Evolutionary conservation across 1,140 invertebrate genomes (phyloP), one percentile per base, ranked within the genome.

Genomic region (Sesamia nonagrioides): DNA sequence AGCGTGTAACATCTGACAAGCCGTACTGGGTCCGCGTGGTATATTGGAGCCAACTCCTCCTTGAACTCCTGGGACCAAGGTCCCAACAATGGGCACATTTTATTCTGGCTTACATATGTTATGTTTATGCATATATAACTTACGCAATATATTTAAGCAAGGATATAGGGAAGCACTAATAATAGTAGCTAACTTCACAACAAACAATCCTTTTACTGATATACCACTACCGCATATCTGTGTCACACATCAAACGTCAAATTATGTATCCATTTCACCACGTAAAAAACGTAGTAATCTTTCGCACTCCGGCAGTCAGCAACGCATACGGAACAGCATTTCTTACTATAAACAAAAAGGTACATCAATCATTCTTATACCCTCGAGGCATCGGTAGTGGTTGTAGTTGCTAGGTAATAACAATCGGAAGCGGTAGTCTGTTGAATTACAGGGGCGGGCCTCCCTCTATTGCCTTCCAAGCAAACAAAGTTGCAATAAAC

Each of bases 401-500:
- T 72, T 71, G 52, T 79, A 79, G 66, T 82, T 73, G 52, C 77
- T 77, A 58, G 77, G 85, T 91, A 89, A 89, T 92, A 92, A 87
- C 87, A 88, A 89, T 88, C 89, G 87, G 86, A 92, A 91, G 84
- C 86, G 80, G 78, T 88, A 82, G 83, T 74, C 73, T 72, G 77
- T 86, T 85, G 85, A 87, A 88, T 88, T 86, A 87, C 78, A 66
- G 77, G 81, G 82, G 82, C 76, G 82, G 85, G 82, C 48, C 78
- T 54, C 61, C 76, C 80, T 79, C 86, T 88, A 89, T 89, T 90
- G 89, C 86, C 88, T 86, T 82, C 81, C 77, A 81, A 85, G 89
- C 89, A 92, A 92, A 92, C 89, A 92, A 87, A 89, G 89, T 89
- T 89, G 89, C 89, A 92, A 92, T 92, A 92, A 92, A 91, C 87